phyloP scores from a whole-genome alignment of 2,888 invertebrate genomes.

The Lasioglossum pauxillum region DNA sequence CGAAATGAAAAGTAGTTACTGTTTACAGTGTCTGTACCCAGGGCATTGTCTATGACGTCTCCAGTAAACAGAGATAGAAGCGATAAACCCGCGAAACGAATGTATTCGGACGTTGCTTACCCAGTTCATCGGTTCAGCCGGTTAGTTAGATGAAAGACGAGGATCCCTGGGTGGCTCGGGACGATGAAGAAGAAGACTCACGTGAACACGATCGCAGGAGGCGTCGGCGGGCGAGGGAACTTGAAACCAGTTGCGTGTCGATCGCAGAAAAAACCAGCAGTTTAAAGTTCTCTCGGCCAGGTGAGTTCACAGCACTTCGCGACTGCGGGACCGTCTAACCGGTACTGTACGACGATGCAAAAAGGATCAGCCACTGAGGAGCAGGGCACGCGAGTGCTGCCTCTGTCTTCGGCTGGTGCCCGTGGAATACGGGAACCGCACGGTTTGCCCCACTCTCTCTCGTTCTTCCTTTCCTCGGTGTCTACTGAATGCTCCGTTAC shows the following conservation, averaged over 20 bases:
- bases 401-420: constrained; percentile 57
- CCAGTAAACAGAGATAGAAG: background rate
- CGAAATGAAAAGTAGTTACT: background rate
- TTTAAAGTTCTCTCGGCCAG: constrained; percentile 30
- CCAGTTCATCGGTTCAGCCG: constrained; percentile 21
- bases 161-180: background rate
- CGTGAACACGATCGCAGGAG: constrained; percentile 15
- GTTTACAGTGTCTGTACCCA: background rate
- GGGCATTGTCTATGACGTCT: background rate
- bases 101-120: constrained; percentile 26
- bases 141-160: constrained; percentile 9
- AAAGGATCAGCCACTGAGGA: constrained; percentile 56
- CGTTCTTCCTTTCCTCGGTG: constrained; percentile 46
- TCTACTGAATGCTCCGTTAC: constrained; percentile 55
- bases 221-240: constrained; percentile 11
- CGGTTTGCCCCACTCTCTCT: constrained; percentile 49
- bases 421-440: constrained; percentile 60
- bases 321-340: constrained; percentile 57
- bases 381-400: constrained; percentile 62
- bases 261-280: constrained; percentile 20
- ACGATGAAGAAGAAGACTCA: constrained; percentile 34
- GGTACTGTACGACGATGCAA: constrained; percentile 55
- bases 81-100: background rate
- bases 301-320: constrained; percentile 46
- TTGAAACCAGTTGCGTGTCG: constrained; percentile 44